Evolutionary conservation across 1,140 invertebrate genomes (phyloP).

Genomic region (Leptinotarsa lineolata): DNA sequence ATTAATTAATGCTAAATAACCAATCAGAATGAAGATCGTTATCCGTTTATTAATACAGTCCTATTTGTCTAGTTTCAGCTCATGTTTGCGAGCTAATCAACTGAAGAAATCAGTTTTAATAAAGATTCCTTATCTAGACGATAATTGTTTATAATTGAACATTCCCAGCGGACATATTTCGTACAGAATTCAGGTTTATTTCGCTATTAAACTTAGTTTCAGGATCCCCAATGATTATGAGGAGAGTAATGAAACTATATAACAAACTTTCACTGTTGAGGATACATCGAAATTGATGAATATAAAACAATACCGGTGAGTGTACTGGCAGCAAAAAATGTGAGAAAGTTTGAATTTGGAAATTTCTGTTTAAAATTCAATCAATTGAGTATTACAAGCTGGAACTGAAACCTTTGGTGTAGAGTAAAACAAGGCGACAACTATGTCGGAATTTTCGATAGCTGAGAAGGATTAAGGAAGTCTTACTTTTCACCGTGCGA

Average conservation of each 20-base stretch:
- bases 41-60: slow-evolving; percentile 29
- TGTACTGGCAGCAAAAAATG: too few relatives aligned
- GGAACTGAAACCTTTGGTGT: too few relatives aligned
- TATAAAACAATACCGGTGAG: background rate
- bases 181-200: background rate
- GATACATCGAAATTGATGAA: background rate
- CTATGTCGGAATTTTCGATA: too few relatives aligned
- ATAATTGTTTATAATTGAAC: slow-evolving; percentile 4
- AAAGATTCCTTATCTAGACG: background rate
- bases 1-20: slow-evolving; percentile 32
- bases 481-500: too few relatives aligned
- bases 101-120: slow-evolving; percentile 21
- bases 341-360: too few relatives aligned
- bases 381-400: too few relatives aligned
- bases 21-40: slow-evolving; percentile 24
- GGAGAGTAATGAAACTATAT: too few relatives aligned
- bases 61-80: slow-evolving; percentile 30
- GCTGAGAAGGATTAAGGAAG: too few relatives aligned
- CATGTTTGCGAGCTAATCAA: slow-evolving; percentile 23
- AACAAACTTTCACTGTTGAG: background rate
- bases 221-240: too few relatives aligned
- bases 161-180: background rate
- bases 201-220: background rate
- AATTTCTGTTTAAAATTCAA: too few relatives aligned
- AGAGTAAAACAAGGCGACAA: too few relatives aligned